Base-by-base conservation (phyloP, 2,888 invertebrate species). In the Gymnosoma rotundatum region DNA sequence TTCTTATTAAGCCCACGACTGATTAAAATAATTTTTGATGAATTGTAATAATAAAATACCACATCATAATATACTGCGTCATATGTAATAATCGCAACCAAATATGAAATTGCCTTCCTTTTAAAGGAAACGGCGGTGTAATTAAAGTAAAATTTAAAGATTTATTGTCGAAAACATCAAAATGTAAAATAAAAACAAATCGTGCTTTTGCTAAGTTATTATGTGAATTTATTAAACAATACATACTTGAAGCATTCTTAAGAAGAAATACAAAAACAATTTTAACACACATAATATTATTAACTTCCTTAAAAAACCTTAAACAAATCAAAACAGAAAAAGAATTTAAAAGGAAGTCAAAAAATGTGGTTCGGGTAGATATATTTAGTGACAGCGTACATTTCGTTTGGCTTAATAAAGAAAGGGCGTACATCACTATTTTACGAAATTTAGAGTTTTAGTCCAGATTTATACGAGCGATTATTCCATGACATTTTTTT, bases 41-140 rank as follows among this genome's bases (percentile, higher is more conserved):
- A 58, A 64, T 38, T 63, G 20, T 38, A 38, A 38, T 52, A 70
- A 63, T 48, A 4, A 6, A 63, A 63, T 8, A 76, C 66, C 76
- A 72, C 80, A 73, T 80, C 76, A 61, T 48, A 75, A 83, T 42
- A 6, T 32, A 32, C 32, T 5, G 4, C 32, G 32, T 32, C 32
- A 48, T 36, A 64, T 54, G 48, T 73, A 42, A 20, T 20, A 36
- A 32, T 21, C 12, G 12, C 42, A 58, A n/a, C 36, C 25, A 69
- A 69, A 73, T 69, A 67, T 63, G 63, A 73, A 80, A 67, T 38
- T 63, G 5, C 18, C 18, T 50, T 20, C 61, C 58, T 67, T 32
- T 80, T 73, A 72, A 80, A 73, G 80, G 80, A 84, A 80, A 58
- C 36, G 73, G 42, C 56, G 52, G 54, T 76, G 25, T 48, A 45